Evolutionary conservation across 2,888 invertebrate genomes (phyloP), one percentile per base, ranked within the genome.

Genomic region (Ophraella communa): DNA sequence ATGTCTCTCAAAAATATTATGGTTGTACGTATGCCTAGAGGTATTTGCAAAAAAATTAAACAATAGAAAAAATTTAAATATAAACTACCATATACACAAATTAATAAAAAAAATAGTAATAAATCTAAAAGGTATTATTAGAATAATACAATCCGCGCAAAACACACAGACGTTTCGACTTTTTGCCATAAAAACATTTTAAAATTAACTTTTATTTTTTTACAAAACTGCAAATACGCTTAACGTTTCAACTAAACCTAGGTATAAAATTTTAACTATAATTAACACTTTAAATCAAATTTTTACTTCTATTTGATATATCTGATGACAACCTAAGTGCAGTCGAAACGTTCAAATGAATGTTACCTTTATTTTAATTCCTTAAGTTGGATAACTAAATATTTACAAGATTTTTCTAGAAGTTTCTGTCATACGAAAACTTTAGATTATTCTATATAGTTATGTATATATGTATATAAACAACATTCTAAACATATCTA

Each of bases 371-470:
- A 14, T 35, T 35, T 49, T 24, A 47, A 47, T 47, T 47, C 47
- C 14, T 49, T 14, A 23, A 21, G 24, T 49, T 24, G 49, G 49
- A 49, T 49, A 49, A 49, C 49, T 49, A 20, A n/a, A 21, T 49
- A 49, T 49, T 10, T 49, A 49, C 49, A 49, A 24, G 49, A 49
- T 23, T 49, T n/a, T 17, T 49, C 49, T 49, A 49, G 49, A 49
- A 49, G 14, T 24, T 49, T 49, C 17, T 49, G 49, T 23, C 23
- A 49, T 49, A 49, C 24, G 49, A 24, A 49, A 49, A 49, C 23
- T 2, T 27, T 27, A 21, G 47, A 21, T 47, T 21, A 23, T n/a
- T 21, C n/a, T 47, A n/a, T 27, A 30, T 24, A 24, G 8, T 4
- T 24, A 24, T 30, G 10, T 30, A 27, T 8, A 10, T 47, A 23